phyloP scores from a whole-genome alignment of 2,888 invertebrate genomes.

The Ganaspis brasiliensis region DNA sequence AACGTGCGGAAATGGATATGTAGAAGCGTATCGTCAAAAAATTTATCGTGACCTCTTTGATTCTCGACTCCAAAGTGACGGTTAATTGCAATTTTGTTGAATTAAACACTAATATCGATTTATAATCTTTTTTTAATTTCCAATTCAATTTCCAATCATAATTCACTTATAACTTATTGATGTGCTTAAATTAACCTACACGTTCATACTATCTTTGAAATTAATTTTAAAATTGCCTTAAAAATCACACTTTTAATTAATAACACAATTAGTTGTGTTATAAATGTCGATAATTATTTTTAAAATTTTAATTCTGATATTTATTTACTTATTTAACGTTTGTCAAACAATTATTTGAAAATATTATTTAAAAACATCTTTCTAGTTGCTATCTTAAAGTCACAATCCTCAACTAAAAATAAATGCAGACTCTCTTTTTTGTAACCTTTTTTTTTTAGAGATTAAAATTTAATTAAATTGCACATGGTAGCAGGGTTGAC shows the following conservation, averaged over 20 bases:
- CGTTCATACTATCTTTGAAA: too few relatives aligned
- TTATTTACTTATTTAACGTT: too few relatives aligned
- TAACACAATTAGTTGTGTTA: too few relatives aligned
- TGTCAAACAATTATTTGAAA: too few relatives aligned
- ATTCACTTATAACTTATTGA: not conserved
- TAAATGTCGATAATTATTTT: too few relatives aligned
- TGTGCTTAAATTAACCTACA: too few relatives aligned
- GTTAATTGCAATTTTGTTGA: slow-evolving; percentile 24
- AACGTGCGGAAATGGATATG: not conserved
- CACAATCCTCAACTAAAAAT: not conserved
- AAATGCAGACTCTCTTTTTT: slow-evolving; percentile 1
- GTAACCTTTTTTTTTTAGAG: slow-evolving; percentile 27
- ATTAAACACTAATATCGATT: slow-evolving; percentile 4
- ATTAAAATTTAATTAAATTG: slow-evolving; percentile 40
- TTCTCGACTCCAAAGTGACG: not conserved
- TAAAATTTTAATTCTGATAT: too few relatives aligned
- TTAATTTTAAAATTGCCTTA: too few relatives aligned
- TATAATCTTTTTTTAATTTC: not conserved
- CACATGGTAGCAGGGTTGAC: slow-evolving; percentile 17
- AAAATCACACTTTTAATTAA: too few relatives aligned
- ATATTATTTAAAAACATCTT: not conserved
- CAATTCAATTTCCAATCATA: not conserved
- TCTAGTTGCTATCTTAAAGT: slow-evolving; percentile 15
- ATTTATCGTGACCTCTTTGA: not conserved
- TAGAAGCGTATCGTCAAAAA: not conserved